phyloP scores from a whole-genome alignment of 2,797 vertebrate genomes.

The Poecilia gillii region DNA sequence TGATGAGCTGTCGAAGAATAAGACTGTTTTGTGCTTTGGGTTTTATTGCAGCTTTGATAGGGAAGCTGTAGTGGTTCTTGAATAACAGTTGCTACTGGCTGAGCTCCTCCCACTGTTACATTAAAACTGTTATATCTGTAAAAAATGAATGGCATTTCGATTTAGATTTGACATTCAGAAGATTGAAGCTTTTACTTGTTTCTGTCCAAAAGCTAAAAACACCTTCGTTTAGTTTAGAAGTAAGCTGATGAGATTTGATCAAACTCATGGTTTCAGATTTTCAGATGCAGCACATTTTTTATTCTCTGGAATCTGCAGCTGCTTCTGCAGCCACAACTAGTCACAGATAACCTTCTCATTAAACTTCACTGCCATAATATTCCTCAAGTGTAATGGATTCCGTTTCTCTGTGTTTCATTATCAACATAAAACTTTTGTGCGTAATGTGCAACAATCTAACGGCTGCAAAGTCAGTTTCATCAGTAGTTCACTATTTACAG shows the following conservation, averaged over 20 bases:
- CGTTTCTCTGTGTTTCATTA: not conserved
- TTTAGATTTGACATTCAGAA: not conserved
- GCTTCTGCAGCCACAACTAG: not conserved
- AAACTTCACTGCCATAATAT: not conserved
- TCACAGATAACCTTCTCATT: not conserved
- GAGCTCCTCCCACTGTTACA: not conserved
- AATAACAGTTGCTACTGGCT: not conserved
- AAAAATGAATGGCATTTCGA: not conserved
- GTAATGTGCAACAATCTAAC: not conserved
- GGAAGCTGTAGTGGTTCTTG: not conserved
- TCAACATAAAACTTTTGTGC: not conserved
- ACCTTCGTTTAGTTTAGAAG: not conserved
- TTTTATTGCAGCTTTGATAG: not conserved
- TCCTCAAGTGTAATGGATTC: not conserved
- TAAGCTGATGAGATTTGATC: not conserved
- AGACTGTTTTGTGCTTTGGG: not conserved
- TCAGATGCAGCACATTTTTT: not conserved
- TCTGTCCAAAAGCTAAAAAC: not conserved
- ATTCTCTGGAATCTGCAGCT: not conserved
- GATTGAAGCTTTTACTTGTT: not conserved
- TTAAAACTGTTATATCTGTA: not conserved
- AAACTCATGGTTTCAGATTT: not conserved
- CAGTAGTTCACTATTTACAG: not conserved
- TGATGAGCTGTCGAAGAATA: no score
- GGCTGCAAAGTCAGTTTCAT: not conserved